phyloP scores from a whole-genome alignment of 2,797 vertebrate genomes.

The Fistularia commersonii region DNA sequence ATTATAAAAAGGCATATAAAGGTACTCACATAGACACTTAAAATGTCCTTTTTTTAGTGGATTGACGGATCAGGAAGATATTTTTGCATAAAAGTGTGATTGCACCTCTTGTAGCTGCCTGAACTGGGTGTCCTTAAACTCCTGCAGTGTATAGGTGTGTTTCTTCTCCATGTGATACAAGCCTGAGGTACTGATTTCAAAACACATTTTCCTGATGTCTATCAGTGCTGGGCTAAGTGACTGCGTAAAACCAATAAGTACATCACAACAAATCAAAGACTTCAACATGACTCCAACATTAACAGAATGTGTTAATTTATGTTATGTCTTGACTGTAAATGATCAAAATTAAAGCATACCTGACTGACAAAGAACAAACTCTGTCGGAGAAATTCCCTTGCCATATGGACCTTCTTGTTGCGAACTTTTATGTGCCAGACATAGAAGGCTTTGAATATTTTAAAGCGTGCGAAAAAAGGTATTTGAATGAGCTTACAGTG shows the following conservation, averaged over 20 bases:
- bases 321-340: background rate
- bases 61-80: too few species aligned
- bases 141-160: constrained; percentile 74
- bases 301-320: background rate
- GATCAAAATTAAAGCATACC: constrained; percentile 63
- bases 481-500: constrained; percentile 74
- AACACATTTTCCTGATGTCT: constrained; percentile 83
- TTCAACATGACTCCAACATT: background rate
- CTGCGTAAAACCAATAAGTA: constrained; percentile 51
- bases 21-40: background rate
- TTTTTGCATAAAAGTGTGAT: background rate
- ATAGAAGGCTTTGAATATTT: constrained; percentile 79
- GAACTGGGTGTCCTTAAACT: constrained; percentile 74
- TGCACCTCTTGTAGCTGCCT: constrained; percentile 74
- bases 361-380: constrained; percentile 74
- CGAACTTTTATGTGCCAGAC: constrained; percentile 79
- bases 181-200: constrained; percentile 68
- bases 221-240: constrained; percentile 76
- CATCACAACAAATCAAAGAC: background rate
- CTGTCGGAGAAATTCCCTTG: constrained; percentile 62
- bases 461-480: constrained; percentile 80
- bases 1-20: background rate
- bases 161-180: constrained; percentile 75
- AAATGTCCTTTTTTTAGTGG: too few species aligned
- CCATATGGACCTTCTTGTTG: constrained; percentile 67